These are phyloP conservation scores for Temnothorax curvispinosus DNA, from an alignment of 1,140 invertebrate species.

Conservation along the genomic window DNA sequence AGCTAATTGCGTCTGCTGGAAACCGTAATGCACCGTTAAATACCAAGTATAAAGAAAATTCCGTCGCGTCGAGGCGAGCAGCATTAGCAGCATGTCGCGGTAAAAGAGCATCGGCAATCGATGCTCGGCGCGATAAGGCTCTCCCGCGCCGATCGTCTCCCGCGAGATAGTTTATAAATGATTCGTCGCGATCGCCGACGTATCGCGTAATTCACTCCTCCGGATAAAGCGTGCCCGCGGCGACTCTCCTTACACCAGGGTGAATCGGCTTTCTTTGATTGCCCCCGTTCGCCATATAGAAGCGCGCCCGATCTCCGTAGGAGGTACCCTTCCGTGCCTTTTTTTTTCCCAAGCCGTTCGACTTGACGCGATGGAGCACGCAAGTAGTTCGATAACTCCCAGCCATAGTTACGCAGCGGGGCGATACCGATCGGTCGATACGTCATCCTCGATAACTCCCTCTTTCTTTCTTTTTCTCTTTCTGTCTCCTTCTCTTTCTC, in stretches of 20 bases:
- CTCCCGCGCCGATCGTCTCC: constrained; percentile 28
- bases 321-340: constrained; percentile 50
- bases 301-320: constrained; percentile 54
- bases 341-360: constrained; percentile 3
- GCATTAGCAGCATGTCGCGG: background rate
- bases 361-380: constrained; percentile 68
- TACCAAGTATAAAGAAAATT: background rate
- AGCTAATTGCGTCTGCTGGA: constrained; percentile 24
- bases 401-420: constrained; percentile 70
- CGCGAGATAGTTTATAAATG: constrained; percentile 54
- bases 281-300: constrained; percentile 33
- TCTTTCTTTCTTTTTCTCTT: background rate
- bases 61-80: background rate
- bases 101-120: constrained; percentile 21
- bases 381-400: constrained; percentile 69
- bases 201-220: constrained; percentile 56
- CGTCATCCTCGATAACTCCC: constrained; percentile 67
- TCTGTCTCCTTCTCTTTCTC: background rate
- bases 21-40: constrained; percentile 12
- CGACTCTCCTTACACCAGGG: constrained; percentile 41
- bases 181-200: constrained; percentile 43
- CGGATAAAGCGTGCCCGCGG: constrained; percentile 21
- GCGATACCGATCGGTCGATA: constrained; percentile 70
- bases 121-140: constrained; percentile 7
- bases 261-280: constrained; percentile 69